Conservation (phyloP, 1,140 invertebrate genomes). For the Lordiphosa mommai region DNA sequence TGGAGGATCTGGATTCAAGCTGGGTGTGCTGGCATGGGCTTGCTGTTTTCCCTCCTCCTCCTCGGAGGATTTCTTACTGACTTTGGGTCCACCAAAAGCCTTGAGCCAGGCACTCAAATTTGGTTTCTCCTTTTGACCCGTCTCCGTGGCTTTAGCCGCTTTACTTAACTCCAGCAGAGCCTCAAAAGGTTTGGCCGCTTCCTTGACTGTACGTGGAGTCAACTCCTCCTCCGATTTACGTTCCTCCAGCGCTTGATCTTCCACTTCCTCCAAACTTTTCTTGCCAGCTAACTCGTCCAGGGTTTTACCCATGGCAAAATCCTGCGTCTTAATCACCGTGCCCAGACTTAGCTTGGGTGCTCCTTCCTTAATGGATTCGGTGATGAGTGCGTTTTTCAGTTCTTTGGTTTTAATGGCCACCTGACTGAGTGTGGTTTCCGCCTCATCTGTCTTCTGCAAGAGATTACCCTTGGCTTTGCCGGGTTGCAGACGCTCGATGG, state of each 20-base stretch:
- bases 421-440: conserved; percentile 53
- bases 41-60: conserved; percentile 80
- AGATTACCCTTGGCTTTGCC: conserved; percentile 92
- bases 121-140: conserved; percentile 84
- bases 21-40: neutral
- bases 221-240: conserved; percentile 15
- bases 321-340: conserved; percentile 86
- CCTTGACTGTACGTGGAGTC: conserved; percentile 28
- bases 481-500: conserved; percentile 89
- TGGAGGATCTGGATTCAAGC: neutral
- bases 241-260: conserved; percentile 56
- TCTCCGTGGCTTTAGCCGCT: conserved; percentile 7
- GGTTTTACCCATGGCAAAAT: conserved; percentile 82
- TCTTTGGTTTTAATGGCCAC: conserved; percentile 81
- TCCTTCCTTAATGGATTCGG: conserved; percentile 81
- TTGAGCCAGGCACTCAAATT: conserved; percentile 95
- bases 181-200: conserved; percentile 50
- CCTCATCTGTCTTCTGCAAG: conserved; percentile 79
- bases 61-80: conserved; percentile 77
- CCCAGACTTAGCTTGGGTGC: conserved; percentile 90
- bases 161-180: conserved; percentile 56
- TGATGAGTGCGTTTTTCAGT: conserved; percentile 81
- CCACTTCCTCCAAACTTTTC: conserved; percentile 64
- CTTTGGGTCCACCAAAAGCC: conserved; percentile 91
- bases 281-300: conserved; percentile 80